These are phyloP conservation scores for Pipistrellus pygmaeus DNA, from an alignment of 2,797 vertebrate genomes.

Conservation along the genomic window DNA sequence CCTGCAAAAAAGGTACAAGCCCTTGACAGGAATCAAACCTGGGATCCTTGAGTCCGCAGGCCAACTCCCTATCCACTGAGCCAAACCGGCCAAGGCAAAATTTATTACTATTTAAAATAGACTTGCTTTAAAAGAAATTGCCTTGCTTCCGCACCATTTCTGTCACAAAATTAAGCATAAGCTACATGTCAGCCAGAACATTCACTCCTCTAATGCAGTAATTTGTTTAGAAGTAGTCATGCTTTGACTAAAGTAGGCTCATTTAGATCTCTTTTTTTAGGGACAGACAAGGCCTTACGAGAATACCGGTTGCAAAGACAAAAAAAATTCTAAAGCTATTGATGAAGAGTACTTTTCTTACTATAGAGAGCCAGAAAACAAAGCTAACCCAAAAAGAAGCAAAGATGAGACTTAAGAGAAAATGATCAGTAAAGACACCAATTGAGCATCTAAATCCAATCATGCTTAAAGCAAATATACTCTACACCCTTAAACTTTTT, in stretches of 20 bases:
- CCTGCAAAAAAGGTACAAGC: no score
- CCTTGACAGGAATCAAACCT: no score
- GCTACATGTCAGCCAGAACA: background rate
- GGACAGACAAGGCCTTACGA: background rate
- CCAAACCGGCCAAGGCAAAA: no score
- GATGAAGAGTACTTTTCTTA: background rate
- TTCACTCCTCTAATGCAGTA: background rate
- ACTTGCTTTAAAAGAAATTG: background rate
- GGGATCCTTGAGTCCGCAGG: no score
- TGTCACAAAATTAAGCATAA: background rate
- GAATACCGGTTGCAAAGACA: background rate
- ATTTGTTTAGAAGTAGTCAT: background rate
- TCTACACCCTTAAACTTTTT: background rate
- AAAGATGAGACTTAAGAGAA: constrained; percentile 14
- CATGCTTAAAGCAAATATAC: background rate
- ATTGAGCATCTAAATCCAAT: background rate
- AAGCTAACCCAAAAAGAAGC: background rate
- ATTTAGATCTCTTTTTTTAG: background rate
- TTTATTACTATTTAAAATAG: constrained; percentile 17
- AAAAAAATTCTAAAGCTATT: background rate
- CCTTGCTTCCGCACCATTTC: background rate
- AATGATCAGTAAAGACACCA: background rate
- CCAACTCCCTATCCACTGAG: no score
- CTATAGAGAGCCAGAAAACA: background rate
- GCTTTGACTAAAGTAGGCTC: background rate